A percentile compares a stretch with the other conserved stretches of the same genome.
phyloP scores from a whole-genome alignment of 2,113 vertebrate genomes.

The Anguilla japonica region DNA sequence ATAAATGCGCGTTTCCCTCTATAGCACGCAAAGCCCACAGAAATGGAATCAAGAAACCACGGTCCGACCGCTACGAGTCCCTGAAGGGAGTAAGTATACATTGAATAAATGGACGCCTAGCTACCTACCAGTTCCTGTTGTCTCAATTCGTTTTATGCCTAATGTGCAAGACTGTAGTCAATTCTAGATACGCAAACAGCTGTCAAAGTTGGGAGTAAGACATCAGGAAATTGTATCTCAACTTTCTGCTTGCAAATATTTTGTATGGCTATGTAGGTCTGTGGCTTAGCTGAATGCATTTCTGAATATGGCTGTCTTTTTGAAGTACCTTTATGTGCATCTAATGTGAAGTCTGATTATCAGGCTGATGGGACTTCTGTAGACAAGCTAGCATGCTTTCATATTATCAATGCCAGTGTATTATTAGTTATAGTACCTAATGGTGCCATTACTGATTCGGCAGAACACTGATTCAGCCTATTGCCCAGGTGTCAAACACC shows the following conservation, averaged over 20 bases:
- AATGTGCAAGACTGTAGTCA: background rate
- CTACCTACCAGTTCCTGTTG: fast-evolving
- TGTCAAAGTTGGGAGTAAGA: background rate
- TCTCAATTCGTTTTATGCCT: background rate
- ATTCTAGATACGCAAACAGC: background rate
- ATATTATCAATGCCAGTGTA: too few relatives aligned
- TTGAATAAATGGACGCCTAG: background rate
- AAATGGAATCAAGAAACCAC: conserved; percentile 97
- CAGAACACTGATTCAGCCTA: too few relatives aligned
- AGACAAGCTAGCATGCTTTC: too few relatives aligned
- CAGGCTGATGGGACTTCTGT: background rate
- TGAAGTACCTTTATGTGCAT: background rate
- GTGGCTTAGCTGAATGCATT: background rate
- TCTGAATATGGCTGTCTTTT: background rate
- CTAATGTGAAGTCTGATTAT: background rate
- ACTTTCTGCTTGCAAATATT: too few relatives aligned
- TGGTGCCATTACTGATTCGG: too few relatives aligned
- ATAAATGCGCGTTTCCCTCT: background rate
- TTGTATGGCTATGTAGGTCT: too few relatives aligned
- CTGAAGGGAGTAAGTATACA: conserved; percentile 85
- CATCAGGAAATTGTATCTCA: background rate
- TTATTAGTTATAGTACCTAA: too few relatives aligned
- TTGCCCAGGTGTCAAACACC: too few relatives aligned
- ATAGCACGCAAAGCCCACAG: conserved; percentile 95
- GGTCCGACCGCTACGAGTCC: conserved; percentile 85